Conservation (phyloP, 2,113 vertebrate species). For the Hydrochoerus hydrochaeris region DNA sequence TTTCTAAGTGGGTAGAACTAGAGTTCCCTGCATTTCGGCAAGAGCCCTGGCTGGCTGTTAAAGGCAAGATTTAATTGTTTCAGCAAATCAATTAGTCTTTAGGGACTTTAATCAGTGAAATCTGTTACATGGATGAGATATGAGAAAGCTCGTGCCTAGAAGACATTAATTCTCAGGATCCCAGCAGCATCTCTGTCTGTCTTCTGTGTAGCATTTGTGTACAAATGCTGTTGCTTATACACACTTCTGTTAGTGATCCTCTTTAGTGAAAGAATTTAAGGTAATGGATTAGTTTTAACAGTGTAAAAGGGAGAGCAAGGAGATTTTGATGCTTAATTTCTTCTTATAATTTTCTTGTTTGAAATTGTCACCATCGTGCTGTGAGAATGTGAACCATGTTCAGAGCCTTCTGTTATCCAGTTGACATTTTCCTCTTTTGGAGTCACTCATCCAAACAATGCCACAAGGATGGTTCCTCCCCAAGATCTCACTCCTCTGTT, state of each 20-base stretch:
- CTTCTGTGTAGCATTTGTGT: not conserved
- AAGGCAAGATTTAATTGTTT: conserved; percentile 66
- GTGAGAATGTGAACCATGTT: not conserved
- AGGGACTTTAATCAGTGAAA: conserved; percentile 62
- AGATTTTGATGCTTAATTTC: not conserved
- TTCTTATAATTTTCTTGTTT: not conserved
- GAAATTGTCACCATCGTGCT: not conserved
- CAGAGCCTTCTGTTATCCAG: not conserved
- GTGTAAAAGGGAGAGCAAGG: not conserved
- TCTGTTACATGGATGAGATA: conserved; percentile 61
- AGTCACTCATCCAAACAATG: not conserved
- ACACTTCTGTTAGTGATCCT: not conserved
- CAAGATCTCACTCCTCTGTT: not conserved
- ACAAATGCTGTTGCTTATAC: not conserved
- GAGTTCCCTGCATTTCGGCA: not conserved
- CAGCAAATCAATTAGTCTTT: conserved; percentile 73
- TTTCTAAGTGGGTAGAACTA: not conserved
- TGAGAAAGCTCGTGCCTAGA: conserved; percentile 38
- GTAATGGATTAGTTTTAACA: not conserved
- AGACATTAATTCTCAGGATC: not conserved
- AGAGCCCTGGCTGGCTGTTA: conserved; percentile 57
- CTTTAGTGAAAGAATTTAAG: not conserved
- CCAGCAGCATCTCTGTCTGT: not conserved
- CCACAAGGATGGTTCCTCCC: not conserved
- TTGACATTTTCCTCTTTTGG: not conserved